A percentile compares a stretch with the other conserved stretches of the same genome.
phyloP scores from a whole-genome alignment of 53 echinoderm and acorn worm genomes.

The Hippasteria phrygiana region DNA sequence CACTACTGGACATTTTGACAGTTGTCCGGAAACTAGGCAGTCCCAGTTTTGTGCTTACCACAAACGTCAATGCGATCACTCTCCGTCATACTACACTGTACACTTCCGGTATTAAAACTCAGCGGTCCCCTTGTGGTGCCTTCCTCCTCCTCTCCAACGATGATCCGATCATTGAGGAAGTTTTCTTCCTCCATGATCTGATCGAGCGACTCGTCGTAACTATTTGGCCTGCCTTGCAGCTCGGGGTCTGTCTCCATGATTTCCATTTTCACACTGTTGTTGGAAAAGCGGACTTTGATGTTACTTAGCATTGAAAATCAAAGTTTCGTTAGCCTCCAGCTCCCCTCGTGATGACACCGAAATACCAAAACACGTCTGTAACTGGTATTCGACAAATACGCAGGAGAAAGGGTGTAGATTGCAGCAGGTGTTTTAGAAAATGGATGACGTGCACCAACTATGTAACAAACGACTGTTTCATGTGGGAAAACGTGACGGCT shows the following conservation, averaged over 20 bases:
- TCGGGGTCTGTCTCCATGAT: slow-evolving; percentile 64
- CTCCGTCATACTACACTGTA: slow-evolving; percentile 30
- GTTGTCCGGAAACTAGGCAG: slow-evolving; percentile 5
- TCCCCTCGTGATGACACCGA: background rate
- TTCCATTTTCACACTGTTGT: slow-evolving; percentile 59
- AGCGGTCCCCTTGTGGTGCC: background rate
- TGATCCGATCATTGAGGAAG: background rate
- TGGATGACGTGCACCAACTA: background rate
- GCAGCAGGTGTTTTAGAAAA: background rate
- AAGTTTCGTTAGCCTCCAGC: background rate
- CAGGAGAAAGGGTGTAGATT: background rate
- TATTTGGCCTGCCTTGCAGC: slow-evolving; percentile 45
- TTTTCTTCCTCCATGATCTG: background rate
- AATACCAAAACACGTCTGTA: background rate
- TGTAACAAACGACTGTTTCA: background rate
- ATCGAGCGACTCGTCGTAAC: slow-evolving; percentile 26
- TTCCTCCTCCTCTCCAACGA: background rate
- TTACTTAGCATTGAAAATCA: slow-evolving; percentile 16
- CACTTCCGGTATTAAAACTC: slow-evolving; percentile 21
- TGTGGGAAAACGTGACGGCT: background rate
- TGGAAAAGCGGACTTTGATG: slow-evolving; percentile 53
- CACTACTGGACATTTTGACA: background rate
- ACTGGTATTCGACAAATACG: background rate
- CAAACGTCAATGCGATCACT: slow-evolving; percentile 53
- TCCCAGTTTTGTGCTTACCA: slow-evolving; percentile 11